phyloP scores from a whole-genome alignment of 2,797 vertebrate genomes.

The Takifugu ocellatus region DNA sequence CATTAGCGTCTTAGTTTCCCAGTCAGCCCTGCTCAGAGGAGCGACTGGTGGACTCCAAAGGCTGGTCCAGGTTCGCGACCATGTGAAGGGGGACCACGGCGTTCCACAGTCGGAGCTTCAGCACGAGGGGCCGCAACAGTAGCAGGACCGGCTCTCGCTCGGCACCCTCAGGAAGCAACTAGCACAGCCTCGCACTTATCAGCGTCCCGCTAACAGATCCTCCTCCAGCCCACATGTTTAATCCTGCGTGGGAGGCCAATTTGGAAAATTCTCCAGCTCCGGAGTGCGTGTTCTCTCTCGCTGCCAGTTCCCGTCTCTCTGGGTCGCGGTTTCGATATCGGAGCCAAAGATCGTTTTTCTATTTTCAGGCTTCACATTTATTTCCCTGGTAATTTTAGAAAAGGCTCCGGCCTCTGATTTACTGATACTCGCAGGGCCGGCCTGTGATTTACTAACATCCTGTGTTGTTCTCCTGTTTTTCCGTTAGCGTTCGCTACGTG shows the following conservation, averaged over 20 bases:
- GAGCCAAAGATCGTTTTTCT: conserved; percentile 27
- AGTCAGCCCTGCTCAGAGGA: too few relatives aligned
- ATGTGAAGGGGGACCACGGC: too few relatives aligned
- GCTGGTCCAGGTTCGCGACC: too few relatives aligned
- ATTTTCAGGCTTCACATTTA: conserved; percentile 38
- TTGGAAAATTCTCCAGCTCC: neutral
- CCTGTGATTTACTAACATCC: conserved; percentile 63
- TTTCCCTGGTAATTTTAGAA: conserved; percentile 53
- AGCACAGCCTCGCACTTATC: neutral
- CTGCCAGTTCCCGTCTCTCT: neutral
- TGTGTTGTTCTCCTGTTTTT: conserved; percentile 42
- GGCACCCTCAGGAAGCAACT: neutral
- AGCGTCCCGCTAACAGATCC: neutral
- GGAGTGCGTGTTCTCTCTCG: neutral
- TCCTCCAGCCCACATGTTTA: neutral
- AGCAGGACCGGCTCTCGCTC: neutral
- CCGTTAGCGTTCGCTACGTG: too few relatives aligned
- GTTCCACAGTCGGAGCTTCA: too few relatives aligned
- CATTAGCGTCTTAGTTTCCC: too few relatives aligned
- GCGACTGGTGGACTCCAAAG: too few relatives aligned
- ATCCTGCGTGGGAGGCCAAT: neutral
- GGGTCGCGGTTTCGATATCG: conserved; percentile 11
- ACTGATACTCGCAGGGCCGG: conserved; percentile 54
- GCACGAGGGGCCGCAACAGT: conserved; percentile 5
- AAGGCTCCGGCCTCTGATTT: conserved; percentile 53